These are phyloP conservation scores for Holacanthus passer DNA, from an alignment of 2,113 vertebrate species.

Conservation along the genomic window DNA sequence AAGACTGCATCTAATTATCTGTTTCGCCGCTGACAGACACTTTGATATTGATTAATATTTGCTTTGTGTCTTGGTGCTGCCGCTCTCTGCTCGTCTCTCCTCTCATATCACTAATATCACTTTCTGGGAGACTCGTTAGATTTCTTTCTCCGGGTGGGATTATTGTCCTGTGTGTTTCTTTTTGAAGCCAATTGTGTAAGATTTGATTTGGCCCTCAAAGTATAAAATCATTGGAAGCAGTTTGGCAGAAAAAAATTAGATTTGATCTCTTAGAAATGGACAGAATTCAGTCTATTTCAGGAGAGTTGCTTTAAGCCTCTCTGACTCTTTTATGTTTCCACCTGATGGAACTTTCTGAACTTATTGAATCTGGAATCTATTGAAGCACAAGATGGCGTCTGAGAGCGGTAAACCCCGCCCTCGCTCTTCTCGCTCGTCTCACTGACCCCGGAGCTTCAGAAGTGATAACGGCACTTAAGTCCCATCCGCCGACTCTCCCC, in stretches of 20 bases:
- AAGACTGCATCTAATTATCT: neutral
- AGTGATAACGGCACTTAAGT: conserved; percentile 44
- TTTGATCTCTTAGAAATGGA: no score
- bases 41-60: conserved; percentile 29
- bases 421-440: neutral
- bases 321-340: no score
- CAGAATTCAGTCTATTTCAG: no score
- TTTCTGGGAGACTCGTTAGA: neutral
- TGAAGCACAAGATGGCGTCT: no score
- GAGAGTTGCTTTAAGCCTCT: no score
- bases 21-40: conserved; percentile 9
- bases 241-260: no score
- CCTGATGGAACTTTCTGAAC: neutral
- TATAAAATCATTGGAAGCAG: no score
- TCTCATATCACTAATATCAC: neutral
- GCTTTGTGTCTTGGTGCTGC: neutral
- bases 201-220: no score
- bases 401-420: neutral
- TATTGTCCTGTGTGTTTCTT: no score
- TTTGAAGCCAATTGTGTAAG: no score
- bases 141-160: no score
- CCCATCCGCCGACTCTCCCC: neutral
- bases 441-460: conserved; percentile 39
- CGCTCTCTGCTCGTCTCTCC: neutral
- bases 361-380: no score